Conservation (phyloP, 2,113 vertebrate species). For the Barnardius zonarius region DNA sequence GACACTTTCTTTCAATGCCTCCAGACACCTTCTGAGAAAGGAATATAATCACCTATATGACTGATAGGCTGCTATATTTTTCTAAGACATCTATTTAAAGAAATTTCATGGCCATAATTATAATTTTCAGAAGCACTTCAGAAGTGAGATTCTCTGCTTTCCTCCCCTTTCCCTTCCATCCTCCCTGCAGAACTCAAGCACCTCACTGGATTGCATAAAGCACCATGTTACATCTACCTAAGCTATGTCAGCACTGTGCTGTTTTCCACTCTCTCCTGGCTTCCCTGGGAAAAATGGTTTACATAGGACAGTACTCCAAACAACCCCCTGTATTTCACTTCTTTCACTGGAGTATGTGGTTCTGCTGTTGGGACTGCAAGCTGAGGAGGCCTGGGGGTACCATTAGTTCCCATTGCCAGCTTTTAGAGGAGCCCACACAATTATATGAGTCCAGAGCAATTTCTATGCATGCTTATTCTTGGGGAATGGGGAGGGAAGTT, state of each 20-base stretch:
- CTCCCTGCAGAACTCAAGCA: background rate
- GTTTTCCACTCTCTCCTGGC: background rate
- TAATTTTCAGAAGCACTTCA: background rate
- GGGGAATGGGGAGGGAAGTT: background rate
- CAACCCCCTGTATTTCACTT: background rate
- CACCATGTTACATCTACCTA: background rate
- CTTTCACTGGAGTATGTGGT: background rate
- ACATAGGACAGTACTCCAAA: background rate
- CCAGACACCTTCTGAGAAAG: background rate
- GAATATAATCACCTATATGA: background rate
- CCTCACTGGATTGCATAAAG: background rate
- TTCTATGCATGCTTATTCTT: background rate
- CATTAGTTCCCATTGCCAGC: background rate
- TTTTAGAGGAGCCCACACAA: background rate
- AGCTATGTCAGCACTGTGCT: background rate
- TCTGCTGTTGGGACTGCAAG: background rate
- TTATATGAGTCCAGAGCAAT: background rate
- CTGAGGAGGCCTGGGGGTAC: background rate
- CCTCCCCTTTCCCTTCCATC: background rate
- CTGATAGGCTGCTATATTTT: background rate
- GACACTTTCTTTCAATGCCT: fast-evolving
- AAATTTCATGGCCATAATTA: background rate
- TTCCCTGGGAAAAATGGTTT: background rate
- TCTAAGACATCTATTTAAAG: background rate
- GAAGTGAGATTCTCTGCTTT: background rate